Percentiles rank a stretch among this genome's conserved stretches.
These are phyloP conservation scores for Thereva nobilitata DNA, from an alignment of 2,888 invertebrate genomes.

Conservation along the genomic window DNA sequence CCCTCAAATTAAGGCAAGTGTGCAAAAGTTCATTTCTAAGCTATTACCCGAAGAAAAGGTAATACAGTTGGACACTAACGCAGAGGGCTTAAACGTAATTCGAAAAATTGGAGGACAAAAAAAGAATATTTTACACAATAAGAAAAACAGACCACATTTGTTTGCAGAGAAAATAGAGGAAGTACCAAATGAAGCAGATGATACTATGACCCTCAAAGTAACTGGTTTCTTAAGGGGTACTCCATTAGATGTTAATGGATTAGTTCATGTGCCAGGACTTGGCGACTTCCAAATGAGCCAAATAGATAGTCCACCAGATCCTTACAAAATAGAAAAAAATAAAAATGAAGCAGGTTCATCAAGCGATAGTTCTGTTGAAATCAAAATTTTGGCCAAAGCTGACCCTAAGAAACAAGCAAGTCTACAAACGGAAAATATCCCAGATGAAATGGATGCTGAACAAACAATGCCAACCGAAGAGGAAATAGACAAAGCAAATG, in stretches of 20 bases:
- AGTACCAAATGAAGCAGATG: constrained; percentile 58
- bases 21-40: constrained; percentile 64
- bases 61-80: constrained; percentile 72
- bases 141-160: constrained; percentile 82
- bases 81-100: constrained; percentile 76
- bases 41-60: constrained; percentile 84
- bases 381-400: constrained; percentile 61
- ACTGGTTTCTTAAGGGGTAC: constrained; percentile 87
- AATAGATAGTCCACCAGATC: constrained; percentile 74
- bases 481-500: constrained; percentile 75
- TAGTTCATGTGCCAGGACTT: constrained; percentile 89
- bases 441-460: constrained; percentile 92
- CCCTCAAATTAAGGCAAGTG: constrained; percentile 58
- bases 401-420: constrained; percentile 73
- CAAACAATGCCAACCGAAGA: constrained; percentile 97
- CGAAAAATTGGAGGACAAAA: constrained; percentile 81
- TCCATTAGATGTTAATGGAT: constrained; percentile 81
- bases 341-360: constrained; percentile 51
- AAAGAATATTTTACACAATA: constrained; percentile 70
- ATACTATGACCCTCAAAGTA: constrained; percentile 72
- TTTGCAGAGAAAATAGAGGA: constrained; percentile 80
- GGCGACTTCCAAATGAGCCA: constrained; percentile 91
- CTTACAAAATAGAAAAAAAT: constrained; percentile 65
- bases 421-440: constrained; percentile 76
- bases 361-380: constrained; percentile 47